These are phyloP conservation scores for Drusus annulatus DNA, from an alignment of 1,140 invertebrate species.

Conservation along the genomic window DNA sequence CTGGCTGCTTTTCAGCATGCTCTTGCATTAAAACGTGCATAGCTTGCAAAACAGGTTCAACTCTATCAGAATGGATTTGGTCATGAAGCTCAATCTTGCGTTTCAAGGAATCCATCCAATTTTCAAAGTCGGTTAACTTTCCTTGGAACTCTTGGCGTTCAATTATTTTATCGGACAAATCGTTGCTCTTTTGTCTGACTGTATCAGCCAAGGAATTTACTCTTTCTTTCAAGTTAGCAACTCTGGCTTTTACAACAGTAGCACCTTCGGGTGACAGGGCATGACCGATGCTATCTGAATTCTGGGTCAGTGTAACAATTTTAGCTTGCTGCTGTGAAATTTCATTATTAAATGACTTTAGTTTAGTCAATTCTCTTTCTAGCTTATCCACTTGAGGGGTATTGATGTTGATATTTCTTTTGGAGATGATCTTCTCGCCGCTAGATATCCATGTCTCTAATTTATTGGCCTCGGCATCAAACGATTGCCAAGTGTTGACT, in stretches of 20 bases:
- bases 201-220: constrained; percentile 81
- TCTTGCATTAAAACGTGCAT: constrained; percentile 86
- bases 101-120: constrained; percentile 86
- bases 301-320: constrained; percentile 83
- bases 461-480: constrained; percentile 81
- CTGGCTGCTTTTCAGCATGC: constrained; percentile 83
- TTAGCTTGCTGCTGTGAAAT: constrained; percentile 87
- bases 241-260: constrained; percentile 78
- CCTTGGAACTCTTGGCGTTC: constrained; percentile 88
- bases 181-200: constrained; percentile 82
- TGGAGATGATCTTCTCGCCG: constrained; percentile 75
- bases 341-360: constrained; percentile 86
- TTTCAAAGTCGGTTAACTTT: constrained; percentile 85
- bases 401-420: constrained; percentile 73
- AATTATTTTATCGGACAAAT: constrained; percentile 84
- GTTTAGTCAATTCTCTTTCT: constrained; percentile 79
- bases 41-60: constrained; percentile 84
- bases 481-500: constrained; percentile 84
- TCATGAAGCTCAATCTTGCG: constrained; percentile 83
- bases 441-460: constrained; percentile 81
- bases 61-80: constrained; percentile 84
- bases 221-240: constrained; percentile 81
- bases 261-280: constrained; percentile 84
- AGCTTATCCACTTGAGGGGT: constrained; percentile 80
- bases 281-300: constrained; percentile 83